phyloP scores from a whole-genome alignment of 1,140 invertebrate species.

The Drosophila ohnishii region DNA sequence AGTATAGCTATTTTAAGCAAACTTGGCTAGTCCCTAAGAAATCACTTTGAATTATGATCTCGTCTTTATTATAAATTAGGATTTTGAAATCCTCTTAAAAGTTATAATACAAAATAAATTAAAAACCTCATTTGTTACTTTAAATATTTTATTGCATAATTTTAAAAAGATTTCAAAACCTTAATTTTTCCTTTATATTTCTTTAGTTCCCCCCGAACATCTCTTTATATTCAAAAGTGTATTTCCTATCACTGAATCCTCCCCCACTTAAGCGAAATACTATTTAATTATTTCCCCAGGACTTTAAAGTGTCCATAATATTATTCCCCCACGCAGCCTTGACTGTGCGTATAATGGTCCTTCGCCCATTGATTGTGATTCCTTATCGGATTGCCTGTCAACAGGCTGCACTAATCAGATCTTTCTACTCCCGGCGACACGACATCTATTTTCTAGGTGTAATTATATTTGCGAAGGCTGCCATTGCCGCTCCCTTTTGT shows the following conservation, averaged over 20 bases:
- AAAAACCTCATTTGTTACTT: neutral
- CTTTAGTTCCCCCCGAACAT: too few relatives aligned
- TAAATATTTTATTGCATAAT: neutral
- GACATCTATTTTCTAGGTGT: slow-evolving; percentile 51
- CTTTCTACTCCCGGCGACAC: slow-evolving; percentile 16
- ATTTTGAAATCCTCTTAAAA: too few relatives aligned
- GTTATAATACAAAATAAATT: too few relatives aligned
- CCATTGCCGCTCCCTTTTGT: slow-evolving; percentile 26
- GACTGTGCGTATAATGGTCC: slow-evolving; percentile 17
- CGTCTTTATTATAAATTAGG: neutral
- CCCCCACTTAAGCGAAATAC: too few relatives aligned
- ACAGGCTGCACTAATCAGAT: slow-evolving; percentile 41
- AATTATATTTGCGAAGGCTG: slow-evolving; percentile 69
- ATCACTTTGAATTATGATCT: neutral
- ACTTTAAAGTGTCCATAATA: slow-evolving; percentile 12
- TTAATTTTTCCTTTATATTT: neutral
- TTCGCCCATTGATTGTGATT: slow-evolving; percentile 35
- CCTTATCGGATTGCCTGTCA: slow-evolving; percentile 64
- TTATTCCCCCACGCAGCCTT: slow-evolving; percentile 2
- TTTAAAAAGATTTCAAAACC: neutral
- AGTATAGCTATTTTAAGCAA: too few relatives aligned
- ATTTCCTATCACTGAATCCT: neutral
- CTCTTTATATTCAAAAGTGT: neutral
- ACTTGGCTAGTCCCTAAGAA: too few relatives aligned
- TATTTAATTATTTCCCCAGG: neutral